phyloP scores from a whole-genome alignment of 1,140 invertebrate genomes.

The Hypothenemus hampei region DNA sequence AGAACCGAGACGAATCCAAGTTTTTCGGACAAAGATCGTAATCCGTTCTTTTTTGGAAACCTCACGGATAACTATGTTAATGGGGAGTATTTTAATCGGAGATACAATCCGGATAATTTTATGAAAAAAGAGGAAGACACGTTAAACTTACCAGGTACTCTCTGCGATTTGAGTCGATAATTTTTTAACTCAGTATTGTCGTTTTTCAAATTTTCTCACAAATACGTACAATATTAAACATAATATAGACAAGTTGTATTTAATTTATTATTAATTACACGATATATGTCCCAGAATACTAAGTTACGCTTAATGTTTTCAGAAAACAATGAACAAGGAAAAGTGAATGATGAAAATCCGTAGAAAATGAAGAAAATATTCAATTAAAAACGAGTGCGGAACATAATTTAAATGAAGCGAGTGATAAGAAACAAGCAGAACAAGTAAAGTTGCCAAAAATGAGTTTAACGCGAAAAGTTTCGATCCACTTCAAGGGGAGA shows the following conservation, averaged over 20 bases:
- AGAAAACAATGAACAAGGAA: not conserved
- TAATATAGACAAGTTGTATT: too few species aligned
- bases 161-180: not conserved
- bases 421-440: conserved; percentile 13
- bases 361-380: conserved; percentile 48
- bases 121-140: not conserved
- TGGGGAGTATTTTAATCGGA: conserved; percentile 34
- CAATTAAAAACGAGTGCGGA: conserved; percentile 44
- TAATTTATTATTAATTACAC: too few species aligned
- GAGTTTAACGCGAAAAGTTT: conserved; percentile 40
- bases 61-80: conserved; percentile 34
- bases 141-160: not conserved
- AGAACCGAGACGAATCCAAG: too few species aligned
- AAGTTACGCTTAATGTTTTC: too few species aligned
- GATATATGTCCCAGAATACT: too few species aligned
- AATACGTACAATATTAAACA: too few species aligned
- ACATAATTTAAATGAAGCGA: conserved; percentile 37
- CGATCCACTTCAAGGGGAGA: conserved; percentile 44
- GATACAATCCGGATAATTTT: conserved; percentile 39
- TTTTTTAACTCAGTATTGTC: too few species aligned
- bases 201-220: too few species aligned
- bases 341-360: not conserved
- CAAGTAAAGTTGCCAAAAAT: conserved; percentile 33
- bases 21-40: conserved; percentile 15
- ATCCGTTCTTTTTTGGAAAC: conserved; percentile 38